Base-by-base conservation (phyloP, 2,888 invertebrate species). In the Glaucopsyche alexis region DNA sequence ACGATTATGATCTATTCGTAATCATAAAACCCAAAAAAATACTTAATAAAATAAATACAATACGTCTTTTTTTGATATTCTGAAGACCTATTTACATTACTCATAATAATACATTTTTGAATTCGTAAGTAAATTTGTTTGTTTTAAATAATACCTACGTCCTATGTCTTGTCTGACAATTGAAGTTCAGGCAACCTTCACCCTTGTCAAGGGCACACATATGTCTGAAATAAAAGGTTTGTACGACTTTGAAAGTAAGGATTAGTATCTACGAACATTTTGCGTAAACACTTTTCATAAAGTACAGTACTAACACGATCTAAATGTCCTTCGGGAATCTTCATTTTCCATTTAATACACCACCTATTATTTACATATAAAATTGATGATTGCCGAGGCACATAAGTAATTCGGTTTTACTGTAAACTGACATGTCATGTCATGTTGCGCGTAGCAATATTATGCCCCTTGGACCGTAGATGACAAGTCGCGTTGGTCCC, bases 201-300 rank as follows among this genome's bases (percentile, higher is more conserved):
- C 60, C 29, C 60, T 60, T 14, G 7, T 60, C 60, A 60, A 60
- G 55, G 60, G 60, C 29, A 60, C 14, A 60, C 29, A 60, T 7
- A 60, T 38, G 60, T 29, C 60, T 60, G 29, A 60, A 60, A 55
- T 19, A 55, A 55, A 60, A 19, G 11, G 9, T 4, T 16, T 3
- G 29, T 29, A 29, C 11, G 38, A 9, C 11, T 55, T 29, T 9
- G 1, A 4, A 55, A 19, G 9, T 60, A 60, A 60, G 38, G 4
- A 60, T 60, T 13, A 14, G 60, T 5, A 29, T 13, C 2, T 13
- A 29, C 1, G 7, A 14, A 14, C 60, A 60, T 38, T 60, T 9
- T 49, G 49, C 19, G 29, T 29, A 29, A 29, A 29, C 29, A 3
- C 29, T 29, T 4, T 29, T 29, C 4, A 29, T 4, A 29, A 29